phyloP scores from a whole-genome alignment of 2,888 invertebrate species.

The Helicoverpa assulta region DNA sequence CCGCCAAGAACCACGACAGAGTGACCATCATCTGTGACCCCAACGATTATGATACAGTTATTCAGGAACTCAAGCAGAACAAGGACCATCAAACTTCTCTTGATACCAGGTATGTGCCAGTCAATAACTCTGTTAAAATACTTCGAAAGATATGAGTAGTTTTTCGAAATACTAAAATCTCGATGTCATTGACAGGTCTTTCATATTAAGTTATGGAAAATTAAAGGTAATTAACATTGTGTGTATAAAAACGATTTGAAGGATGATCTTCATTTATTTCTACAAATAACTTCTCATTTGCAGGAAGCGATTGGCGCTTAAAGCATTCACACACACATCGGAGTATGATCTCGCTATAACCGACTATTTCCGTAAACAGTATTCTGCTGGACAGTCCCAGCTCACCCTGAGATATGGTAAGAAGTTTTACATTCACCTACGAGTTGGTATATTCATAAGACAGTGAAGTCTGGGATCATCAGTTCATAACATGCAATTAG shows the following conservation, averaged over 20 bases:
- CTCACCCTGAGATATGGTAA: conserved; percentile 96
- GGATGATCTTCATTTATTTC: not conserved
- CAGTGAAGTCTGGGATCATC: too few species aligned
- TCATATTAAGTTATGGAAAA: conserved; percentile 17
- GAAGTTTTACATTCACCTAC: conserved; percentile 40
- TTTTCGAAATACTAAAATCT: conserved; percentile 1
- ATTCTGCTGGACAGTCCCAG: conserved; percentile 94
- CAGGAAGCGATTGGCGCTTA: conserved; percentile 95
- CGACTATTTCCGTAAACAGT: conserved; percentile 98
- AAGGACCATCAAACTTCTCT: conserved; percentile 92
- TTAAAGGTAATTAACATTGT: conserved; percentile 28
- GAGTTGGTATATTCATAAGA: too few species aligned
- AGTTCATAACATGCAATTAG: too few species aligned
- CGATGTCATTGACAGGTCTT: conserved; percentile 40
- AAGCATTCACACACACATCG: conserved; percentile 99
- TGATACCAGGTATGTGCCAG: conserved; percentile 91
- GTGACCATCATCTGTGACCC: conserved; percentile 98
- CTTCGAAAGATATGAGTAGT: not conserved
- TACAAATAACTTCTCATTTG: conserved; percentile 59
- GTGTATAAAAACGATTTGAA: not conserved
- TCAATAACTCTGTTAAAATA: not conserved
- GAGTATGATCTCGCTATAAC: conserved; percentile 98
- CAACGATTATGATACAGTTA: conserved; percentile 94
- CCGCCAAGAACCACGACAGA: conserved; percentile 98
- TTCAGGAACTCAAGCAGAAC: conserved; percentile 92